phyloP scores from a whole-genome alignment of 2,888 invertebrate species.

The Macrosoma leucophasiata region DNA sequence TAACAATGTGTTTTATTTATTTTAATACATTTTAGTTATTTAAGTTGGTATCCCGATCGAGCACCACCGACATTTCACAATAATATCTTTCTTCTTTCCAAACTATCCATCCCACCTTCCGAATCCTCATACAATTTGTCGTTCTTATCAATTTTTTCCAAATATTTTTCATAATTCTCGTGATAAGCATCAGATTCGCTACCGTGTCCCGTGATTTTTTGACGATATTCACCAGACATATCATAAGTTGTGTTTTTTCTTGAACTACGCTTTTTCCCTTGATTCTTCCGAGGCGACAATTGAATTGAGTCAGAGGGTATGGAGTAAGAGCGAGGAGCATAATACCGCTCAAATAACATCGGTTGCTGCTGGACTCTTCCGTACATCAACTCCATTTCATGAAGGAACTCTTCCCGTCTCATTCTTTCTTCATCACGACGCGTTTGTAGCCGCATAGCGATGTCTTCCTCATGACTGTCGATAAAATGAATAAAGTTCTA shows the following conservation, averaged over 20 bases:
- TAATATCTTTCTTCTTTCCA: constrained; percentile 38
- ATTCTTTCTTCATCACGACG: constrained; percentile 81
- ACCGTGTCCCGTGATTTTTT: constrained; percentile 56
- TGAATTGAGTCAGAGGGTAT: constrained; percentile 46
- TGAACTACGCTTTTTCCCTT: constrained; percentile 39
- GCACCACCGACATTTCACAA: neutral
- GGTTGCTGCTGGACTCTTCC: constrained; percentile 82
- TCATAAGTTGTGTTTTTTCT: constrained; percentile 40
- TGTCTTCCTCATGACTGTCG: constrained; percentile 77
- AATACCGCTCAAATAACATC: constrained; percentile 81
- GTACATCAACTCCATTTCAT: constrained; percentile 84
- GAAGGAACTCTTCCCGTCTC: constrained; percentile 79
- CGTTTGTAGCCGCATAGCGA: constrained; percentile 79
- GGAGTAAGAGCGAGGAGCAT: constrained; percentile 70
- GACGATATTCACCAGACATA: constrained; percentile 44
- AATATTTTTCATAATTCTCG: constrained; percentile 49
- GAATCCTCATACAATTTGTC: constrained; percentile 48
- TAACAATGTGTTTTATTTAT: neutral
- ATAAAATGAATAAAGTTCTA: neutral
- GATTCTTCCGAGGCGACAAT: constrained; percentile 51
- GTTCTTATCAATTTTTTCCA: constrained; percentile 52
- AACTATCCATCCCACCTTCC: constrained; percentile 40
- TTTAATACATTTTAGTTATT: neutral
- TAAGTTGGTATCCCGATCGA: neutral
- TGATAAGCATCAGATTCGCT: constrained; percentile 51